Evolutionary conservation across 2,113 vertebrate species (phyloP).

Genomic region (Megaceryle torquata): DNA sequence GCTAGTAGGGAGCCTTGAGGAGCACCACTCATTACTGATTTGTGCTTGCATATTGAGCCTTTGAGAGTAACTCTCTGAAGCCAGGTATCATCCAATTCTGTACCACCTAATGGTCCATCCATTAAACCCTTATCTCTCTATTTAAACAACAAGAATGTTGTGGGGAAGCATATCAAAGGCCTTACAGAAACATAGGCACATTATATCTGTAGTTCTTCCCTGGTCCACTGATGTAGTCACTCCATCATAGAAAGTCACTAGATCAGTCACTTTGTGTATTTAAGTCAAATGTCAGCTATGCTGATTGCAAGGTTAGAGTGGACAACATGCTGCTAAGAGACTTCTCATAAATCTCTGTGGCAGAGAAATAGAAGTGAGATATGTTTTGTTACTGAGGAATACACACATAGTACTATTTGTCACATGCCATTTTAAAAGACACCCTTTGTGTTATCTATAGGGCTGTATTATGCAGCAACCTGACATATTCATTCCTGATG

Average conservation of each 20-base stretch:
- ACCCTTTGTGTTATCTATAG: fast-evolving
- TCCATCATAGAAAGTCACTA: not conserved
- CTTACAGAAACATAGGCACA: not conserved
- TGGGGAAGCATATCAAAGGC: not conserved
- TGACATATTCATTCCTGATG: not conserved
- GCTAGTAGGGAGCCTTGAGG: not conserved
- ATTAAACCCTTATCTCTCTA: not conserved
- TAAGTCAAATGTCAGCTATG: not conserved
- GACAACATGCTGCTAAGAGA: not conserved
- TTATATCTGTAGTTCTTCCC: not conserved
- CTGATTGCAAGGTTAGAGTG: not conserved
- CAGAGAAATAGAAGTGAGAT: not conserved
- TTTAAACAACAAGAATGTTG: not conserved
- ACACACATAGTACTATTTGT: not conserved
- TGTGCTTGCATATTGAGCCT: not conserved
- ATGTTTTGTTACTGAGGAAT: not conserved
- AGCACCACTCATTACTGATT: not conserved
- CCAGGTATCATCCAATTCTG: too few species aligned
- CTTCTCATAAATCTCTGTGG: not conserved
- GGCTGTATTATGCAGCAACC: not conserved
- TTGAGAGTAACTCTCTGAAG: not conserved
- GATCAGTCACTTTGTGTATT: not conserved
- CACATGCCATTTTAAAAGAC: not conserved
- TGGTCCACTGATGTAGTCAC: not conserved
- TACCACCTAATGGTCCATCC: not conserved